phyloP scores from a whole-genome alignment of 2,888 invertebrate genomes.

The Lasioglossum malachurum region DNA sequence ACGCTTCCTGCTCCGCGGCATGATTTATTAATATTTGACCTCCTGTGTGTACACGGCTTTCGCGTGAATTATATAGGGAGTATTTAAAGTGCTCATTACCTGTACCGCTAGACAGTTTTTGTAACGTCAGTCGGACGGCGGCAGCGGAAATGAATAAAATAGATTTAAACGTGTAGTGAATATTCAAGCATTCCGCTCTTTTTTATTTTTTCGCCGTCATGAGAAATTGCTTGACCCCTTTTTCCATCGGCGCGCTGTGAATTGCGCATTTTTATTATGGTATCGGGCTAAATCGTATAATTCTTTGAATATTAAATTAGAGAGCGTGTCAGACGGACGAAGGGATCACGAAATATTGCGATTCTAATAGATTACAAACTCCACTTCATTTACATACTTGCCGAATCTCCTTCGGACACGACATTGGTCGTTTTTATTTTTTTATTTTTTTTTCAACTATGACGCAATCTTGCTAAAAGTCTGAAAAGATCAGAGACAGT shows the following conservation, averaged over 20 bases:
- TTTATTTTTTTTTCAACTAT: neutral
- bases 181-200: conserved; percentile 27
- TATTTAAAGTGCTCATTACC: conserved; percentile 10
- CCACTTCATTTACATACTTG: conserved; percentile 22
- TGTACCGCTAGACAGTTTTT: neutral
- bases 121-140: neutral
- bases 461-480: no score
- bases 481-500: no score
- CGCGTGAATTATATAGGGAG: neutral
- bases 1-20: neutral
- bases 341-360: conserved; percentile 28
- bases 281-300: conserved; percentile 27
- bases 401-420: neutral
- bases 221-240: conserved; percentile 22
- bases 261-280: conserved; percentile 23
- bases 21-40: conserved; percentile 5
- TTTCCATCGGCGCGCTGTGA: neutral
- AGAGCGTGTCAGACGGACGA: conserved; percentile 16
- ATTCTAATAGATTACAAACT: conserved; percentile 25
- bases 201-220: conserved; percentile 4
- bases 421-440: neutral
- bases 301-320: conserved; percentile 31
- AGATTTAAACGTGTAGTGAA: conserved; percentile 35
- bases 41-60: neutral
- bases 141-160: conserved; percentile 44